These are phyloP conservation scores for Rhagonycha fulva DNA, from an alignment of 2,888 invertebrate species.

Conservation along the genomic window DNA sequence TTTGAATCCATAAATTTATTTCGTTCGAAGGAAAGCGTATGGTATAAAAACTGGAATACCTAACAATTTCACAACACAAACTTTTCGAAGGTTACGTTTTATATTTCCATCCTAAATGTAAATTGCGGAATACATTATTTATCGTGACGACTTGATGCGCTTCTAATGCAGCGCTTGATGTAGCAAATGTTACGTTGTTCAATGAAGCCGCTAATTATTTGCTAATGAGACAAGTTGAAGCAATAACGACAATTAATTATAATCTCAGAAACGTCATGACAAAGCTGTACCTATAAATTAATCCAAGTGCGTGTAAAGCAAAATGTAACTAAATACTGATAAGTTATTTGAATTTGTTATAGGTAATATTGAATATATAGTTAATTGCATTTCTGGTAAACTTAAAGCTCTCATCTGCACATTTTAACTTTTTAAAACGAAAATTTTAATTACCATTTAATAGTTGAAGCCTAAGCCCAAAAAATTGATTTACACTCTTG, in stretches of 20 bases:
- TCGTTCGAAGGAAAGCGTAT: neutral
- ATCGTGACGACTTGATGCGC: neutral
- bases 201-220: neutral
- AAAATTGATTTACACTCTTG: too few relatives aligned
- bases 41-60: neutral
- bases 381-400: too few relatives aligned
- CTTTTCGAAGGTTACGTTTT: neutral
- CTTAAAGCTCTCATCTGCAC: neutral
- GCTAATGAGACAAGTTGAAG: constrained; percentile 31
- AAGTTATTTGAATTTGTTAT: neutral
- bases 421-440: neutral
- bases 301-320: neutral
- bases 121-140: constrained; percentile 2
- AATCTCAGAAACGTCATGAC: neutral
- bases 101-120: neutral
- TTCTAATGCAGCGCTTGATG: neutral
- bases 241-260: constrained; percentile 16
- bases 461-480: too few relatives aligned
- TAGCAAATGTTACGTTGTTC: neutral
- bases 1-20: neutral
- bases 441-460: too few relatives aligned
- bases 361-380: neutral
- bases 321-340: neutral
- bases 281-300: neutral
- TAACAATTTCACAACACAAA: neutral